Evolutionary conservation across 2,888 invertebrate species (phyloP), one percentile per base, ranked within the genome.

Genomic region (Parnassius apollo): DNA sequence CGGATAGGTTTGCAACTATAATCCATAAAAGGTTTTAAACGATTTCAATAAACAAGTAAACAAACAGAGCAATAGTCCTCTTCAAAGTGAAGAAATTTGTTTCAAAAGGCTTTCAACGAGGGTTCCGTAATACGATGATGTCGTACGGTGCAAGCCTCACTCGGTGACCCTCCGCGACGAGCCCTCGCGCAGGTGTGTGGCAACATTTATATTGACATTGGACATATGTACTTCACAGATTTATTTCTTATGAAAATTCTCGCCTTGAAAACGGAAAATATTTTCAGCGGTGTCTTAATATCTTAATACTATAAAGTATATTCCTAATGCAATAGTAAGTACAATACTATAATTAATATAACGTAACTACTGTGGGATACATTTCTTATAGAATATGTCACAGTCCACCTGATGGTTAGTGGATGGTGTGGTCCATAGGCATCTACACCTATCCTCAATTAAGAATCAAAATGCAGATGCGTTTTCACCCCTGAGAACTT

Each of bases 171-270:
- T 48, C 54, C 58, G 56, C 55, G 35, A n/a, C 13, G 59, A 56
- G 42, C 18, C 44, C 63, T 49, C 51, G 57, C 57, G 46, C 59
- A 51, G 59, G 57, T 56, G 56, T 13, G 13, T 52, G 46, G 13
- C 59, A 35, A 56, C 59, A 53, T 60, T 60, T 57, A 64, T 60
- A 64, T 54, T 54, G 54, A 45, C 55, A 54, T 49, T 57, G 60
- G 52, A 57, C 53, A 48, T 46, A 25, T 48, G 56, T 56, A 25
- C 46, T 22, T 22, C 22, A 55, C 56, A 22, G 46, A 48, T 46
- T 22, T 46, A 35, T 22, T 18, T 45, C 9, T 45, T 42, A 2
- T 9, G 25, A 51, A 25, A 45, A n/a, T 45, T 12, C 22, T 18
- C 46, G 46, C 11, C 11, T 46, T 46, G 2, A n/a, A 46, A n/a